Evolutionary conservation across 2,797 vertebrate genomes (phyloP), one percentile per base, ranked within the genome.

Genomic region (Gymnoscopelus braueri): DNA sequence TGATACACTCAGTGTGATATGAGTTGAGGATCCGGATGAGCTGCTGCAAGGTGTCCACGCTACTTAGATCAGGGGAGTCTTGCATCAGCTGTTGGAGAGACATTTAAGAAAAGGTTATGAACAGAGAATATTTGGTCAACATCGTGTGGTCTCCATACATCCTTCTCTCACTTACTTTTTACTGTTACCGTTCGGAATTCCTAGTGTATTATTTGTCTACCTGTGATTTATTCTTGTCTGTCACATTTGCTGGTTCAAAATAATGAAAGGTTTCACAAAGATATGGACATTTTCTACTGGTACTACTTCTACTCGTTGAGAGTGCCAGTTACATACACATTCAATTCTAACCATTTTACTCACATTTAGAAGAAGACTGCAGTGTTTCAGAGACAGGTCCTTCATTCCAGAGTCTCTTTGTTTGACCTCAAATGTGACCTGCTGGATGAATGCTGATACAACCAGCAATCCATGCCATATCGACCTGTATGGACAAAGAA

Each of bases 11-110:
- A 0, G 81, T 55, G 0, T 93, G 83, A 63, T 90, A 92, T 0
- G 80, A 86, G 14, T 92, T 93, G 53, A 94, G 91, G 70, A 94
- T 89, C 12, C 89, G 88, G 32, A 94, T 94, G 63, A 94, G 81
- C 81, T 84, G 62, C 67, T 81, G 13, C 62, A 94, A 68, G 0
- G 81, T 84, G n/a, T 75, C 77, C 67, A 71, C 29, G 0, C 72
- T 88, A 50, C 75, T 71, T 0, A 94, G 19, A 49, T 94, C 90
- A 35, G 86, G 60, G 1, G 74, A 87, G 3, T 73, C 88, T 69
- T 86, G 84, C 91, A 93, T 88, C 78, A 94, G 69, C 94, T 94
- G 83, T 55, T 10, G 10, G 29, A 29, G 10, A 51, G 32, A 0
- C 0, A 49, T 10, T 4, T 5, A n/a, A 58, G 58, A 24, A 10